Conservation (phyloP, 2,797 vertebrate species). For the Anguilla pacifica region DNA sequence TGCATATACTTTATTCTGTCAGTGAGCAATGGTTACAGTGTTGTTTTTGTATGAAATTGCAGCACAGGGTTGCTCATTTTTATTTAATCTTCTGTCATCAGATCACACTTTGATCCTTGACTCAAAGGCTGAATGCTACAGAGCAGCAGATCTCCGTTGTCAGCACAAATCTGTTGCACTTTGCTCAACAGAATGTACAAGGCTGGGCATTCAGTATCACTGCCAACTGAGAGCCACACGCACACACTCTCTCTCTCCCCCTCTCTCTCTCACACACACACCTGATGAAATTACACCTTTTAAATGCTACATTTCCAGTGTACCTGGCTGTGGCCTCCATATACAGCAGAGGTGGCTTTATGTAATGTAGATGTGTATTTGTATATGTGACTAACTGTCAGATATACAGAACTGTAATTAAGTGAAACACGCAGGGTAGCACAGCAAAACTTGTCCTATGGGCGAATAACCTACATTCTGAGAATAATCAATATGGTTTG, state of each 20-base stretch:
- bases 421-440: not conserved
- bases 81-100: slow-evolving; percentile 10
- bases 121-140: not conserved
- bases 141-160: slow-evolving; percentile 17
- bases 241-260: not conserved
- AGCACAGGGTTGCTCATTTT: not conserved
- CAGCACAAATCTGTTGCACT: slow-evolving; percentile 37
- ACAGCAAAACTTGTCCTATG: not conserved
- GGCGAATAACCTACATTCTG: not conserved
- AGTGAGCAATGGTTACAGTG: not conserved
- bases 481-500: not conserved
- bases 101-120: slow-evolving; percentile 30
- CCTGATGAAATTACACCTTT: not conserved
- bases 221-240: slow-evolving; percentile 2
- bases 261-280: not conserved
- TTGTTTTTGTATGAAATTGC: not conserved
- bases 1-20: not conserved
- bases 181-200: slow-evolving; percentile 24
- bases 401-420: not conserved
- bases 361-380: no score
- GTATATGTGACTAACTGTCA: not conserved
- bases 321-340: not conserved
- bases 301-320: not conserved
- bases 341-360: not conserved
- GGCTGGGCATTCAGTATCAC: not conserved